Conservation (phyloP, 2,113 vertebrate genomes). For the Serinus canaria region DNA sequence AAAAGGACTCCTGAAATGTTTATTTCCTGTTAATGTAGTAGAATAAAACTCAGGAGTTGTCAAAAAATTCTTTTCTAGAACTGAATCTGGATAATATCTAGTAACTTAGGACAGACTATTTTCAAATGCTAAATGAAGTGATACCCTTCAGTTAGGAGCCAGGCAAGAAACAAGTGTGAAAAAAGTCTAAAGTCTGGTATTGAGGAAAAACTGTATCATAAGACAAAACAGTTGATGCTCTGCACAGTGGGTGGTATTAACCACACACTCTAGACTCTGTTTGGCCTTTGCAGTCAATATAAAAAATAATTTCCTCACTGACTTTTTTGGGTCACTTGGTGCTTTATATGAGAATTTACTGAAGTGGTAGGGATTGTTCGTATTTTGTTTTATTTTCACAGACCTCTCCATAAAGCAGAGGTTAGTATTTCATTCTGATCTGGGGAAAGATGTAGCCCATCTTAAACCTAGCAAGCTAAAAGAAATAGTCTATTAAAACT, state of each 20-base stretch:
- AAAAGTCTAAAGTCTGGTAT: not conserved
- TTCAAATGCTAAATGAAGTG: not conserved
- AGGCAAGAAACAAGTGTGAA: not conserved
- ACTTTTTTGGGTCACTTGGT: not conserved
- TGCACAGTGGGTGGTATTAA: not conserved
- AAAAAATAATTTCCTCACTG: not conserved
- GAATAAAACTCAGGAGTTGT: not conserved
- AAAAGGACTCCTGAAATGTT: not conserved
- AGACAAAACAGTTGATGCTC: not conserved
- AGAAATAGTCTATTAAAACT: constrained; percentile 6
- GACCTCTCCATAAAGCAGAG: not conserved
- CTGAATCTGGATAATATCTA: not conserved
- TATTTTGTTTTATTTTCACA: not conserved
- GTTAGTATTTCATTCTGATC: not conserved
- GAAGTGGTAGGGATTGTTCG: not conserved
- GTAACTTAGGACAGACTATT: not conserved
- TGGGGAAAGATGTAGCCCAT: not conserved
- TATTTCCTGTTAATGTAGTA: not conserved
- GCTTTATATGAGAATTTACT: not conserved
- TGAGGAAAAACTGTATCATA: not conserved
- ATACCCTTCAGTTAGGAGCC: not conserved
- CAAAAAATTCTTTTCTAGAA: not conserved
- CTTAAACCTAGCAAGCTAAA: constrained; percentile 1
- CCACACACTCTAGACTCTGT: not conserved
- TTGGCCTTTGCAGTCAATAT: not conserved